These are phyloP conservation scores for Leucophenga montana DNA, from an alignment of 2,888 invertebrate species.

Conservation along the genomic window DNA sequence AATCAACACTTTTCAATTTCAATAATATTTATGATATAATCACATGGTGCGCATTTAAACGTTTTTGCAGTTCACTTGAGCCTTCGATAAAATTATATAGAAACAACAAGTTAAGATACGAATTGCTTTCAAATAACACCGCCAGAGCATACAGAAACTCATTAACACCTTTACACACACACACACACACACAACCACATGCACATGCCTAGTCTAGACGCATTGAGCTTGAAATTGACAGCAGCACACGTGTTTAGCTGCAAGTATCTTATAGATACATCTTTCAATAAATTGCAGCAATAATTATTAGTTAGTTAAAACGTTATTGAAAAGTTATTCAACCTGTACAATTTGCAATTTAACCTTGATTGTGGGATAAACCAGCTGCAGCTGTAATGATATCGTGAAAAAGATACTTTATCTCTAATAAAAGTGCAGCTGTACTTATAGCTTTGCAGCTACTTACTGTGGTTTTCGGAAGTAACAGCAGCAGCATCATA, in stretches of 20 bases:
- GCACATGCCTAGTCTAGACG: too few species aligned
- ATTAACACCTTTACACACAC: too few species aligned
- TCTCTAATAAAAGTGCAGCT: background rate
- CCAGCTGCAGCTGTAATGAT: slow-evolving; percentile 32
- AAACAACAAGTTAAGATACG: too few species aligned
- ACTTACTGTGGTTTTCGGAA: background rate
- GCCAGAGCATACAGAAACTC: too few species aligned
- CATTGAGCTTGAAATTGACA: too few species aligned
- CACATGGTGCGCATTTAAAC: too few species aligned
- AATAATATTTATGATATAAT: background rate
- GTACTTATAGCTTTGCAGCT: background rate
- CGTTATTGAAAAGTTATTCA: slow-evolving; percentile 46
- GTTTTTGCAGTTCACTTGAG: too few species aligned
- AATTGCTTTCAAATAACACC: too few species aligned
- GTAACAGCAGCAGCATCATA: background rate
- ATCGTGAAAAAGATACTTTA: slow-evolving; percentile 25
- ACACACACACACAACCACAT: too few species aligned
- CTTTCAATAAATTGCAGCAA: background rate
- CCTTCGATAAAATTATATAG: too few species aligned
- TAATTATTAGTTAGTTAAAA: slow-evolving; percentile 6
- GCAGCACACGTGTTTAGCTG: background rate
- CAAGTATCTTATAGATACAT: background rate
- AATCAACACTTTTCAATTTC: background rate
- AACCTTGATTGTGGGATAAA: too few species aligned
- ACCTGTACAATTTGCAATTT: slow-evolving; percentile 37